A percentile compares a stretch with the other conserved stretches of the same genome.
Evolutionary conservation across 2,797 vertebrate species (phyloP).

Genomic region (Lindbergichthys nudifrons): DNA sequence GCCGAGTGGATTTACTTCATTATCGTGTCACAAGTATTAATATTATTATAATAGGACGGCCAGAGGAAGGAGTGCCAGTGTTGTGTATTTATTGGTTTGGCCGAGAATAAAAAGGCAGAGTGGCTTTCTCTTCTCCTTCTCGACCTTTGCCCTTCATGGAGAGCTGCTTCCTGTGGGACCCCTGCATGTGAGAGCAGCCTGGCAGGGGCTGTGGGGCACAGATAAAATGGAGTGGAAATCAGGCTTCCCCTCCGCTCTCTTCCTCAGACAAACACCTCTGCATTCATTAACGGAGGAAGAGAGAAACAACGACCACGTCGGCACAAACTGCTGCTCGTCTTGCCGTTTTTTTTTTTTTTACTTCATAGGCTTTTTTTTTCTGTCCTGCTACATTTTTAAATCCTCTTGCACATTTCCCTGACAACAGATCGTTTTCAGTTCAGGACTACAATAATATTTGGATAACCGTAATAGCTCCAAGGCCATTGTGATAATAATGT

Average conservation of each 20-base stretch:
- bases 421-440: slow-evolving; percentile 56
- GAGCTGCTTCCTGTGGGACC: slow-evolving; percentile 83
- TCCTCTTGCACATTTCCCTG: slow-evolving; percentile 50
- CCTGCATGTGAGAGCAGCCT: slow-evolving; percentile 72
- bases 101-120: slow-evolving; percentile 66
- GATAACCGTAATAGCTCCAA: slow-evolving; percentile 65
- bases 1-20: slow-evolving; percentile 30
- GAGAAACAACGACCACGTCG: slow-evolving; percentile 63
- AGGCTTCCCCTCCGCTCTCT: slow-evolving; percentile 81
- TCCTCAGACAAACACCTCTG: slow-evolving; percentile 81
- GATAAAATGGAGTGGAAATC: slow-evolving; percentile 86
- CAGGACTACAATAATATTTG: slow-evolving; percentile 70
- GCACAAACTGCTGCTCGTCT: slow-evolving; percentile 34
- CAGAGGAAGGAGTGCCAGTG: slow-evolving; percentile 3
- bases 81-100: slow-evolving; percentile 39
- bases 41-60: slow-evolving; percentile 5
- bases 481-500: slow-evolving; percentile 66
- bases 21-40: not conserved
- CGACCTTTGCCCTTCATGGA: slow-evolving; percentile 82
- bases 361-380: slow-evolving; percentile 27
- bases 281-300: slow-evolving; percentile 78
- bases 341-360: slow-evolving; percentile 34
- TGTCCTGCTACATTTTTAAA: slow-evolving; percentile 37
- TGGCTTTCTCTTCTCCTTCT: slow-evolving; percentile 63
- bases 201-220: slow-evolving; percentile 78